Conservation (phyloP, 1,140 invertebrate genomes). For the Drosophila grimshawi region DNA sequence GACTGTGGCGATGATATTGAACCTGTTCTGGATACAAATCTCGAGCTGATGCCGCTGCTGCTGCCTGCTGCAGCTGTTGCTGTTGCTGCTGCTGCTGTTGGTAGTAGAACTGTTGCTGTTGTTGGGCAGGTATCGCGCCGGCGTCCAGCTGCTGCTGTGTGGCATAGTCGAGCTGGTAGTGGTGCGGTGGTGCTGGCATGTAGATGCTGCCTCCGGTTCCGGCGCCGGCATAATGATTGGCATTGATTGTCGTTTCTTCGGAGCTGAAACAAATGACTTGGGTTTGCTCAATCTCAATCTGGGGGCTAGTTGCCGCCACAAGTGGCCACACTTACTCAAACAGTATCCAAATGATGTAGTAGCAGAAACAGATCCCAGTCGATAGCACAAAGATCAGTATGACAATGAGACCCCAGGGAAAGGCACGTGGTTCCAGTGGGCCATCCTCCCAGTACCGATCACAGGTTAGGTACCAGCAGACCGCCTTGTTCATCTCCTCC, state of each 20-base stretch:
- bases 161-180: constrained; percentile 72
- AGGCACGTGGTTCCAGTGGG: constrained; percentile 89
- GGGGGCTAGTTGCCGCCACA: neutral
- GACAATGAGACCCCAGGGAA: constrained; percentile 91
- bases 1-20: constrained; percentile 82
- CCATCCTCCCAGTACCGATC: constrained; percentile 96
- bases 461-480: constrained; percentile 96
- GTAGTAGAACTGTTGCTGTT: constrained; percentile 51
- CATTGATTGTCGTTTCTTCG: constrained; percentile 84
- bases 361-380: constrained; percentile 92
- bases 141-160: constrained; percentile 60
- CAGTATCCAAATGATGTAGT: constrained; percentile 95
- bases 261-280: constrained; percentile 84
- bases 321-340: constrained; percentile 90
- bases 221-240: constrained; percentile 64
- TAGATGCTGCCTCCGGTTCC: constrained; percentile 64
- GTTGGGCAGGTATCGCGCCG: constrained; percentile 68
- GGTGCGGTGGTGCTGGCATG: constrained; percentile 71
- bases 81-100: constrained; percentile 43
- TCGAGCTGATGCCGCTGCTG: constrained; percentile 40
- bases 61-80: constrained; percentile 48
- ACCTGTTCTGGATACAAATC: constrained; percentile 79
- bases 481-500: constrained; percentile 93
- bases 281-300: constrained; percentile 77
- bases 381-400: constrained; percentile 91